Evolutionary conservation across 2,888 invertebrate genomes (phyloP).

Genomic region (Drosophila emarginata): DNA sequence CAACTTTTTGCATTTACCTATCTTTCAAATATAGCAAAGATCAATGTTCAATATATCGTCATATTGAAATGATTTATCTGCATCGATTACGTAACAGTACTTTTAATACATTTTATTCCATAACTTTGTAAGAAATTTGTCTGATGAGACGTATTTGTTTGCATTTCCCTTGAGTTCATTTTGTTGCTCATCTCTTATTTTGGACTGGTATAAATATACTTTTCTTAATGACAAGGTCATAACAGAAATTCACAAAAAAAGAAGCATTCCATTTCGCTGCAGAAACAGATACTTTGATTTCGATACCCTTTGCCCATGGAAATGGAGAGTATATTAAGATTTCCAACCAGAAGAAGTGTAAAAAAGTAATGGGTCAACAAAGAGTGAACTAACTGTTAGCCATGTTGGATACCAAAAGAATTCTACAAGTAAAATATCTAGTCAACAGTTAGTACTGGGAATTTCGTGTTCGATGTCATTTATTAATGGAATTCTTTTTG

Average conservation of each 20-base stretch:
- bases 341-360: background rate
- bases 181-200: background rate
- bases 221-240: background rate
- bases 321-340: background rate
- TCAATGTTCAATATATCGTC: too few species aligned
- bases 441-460: background rate
- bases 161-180: too few species aligned
- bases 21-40: too few species aligned
- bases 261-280: constrained; percentile 8
- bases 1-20: too few species aligned
- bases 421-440: background rate
- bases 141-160: too few species aligned
- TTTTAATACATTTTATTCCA: too few species aligned
- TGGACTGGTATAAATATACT: background rate
- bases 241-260: background rate
- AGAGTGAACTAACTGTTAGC: too few species aligned
- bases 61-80: too few species aligned
- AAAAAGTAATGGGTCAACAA: too few species aligned
- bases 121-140: too few species aligned
- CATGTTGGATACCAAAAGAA: background rate
- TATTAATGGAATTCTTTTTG: background rate
- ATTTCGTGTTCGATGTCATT: background rate
- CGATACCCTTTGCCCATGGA: background rate
- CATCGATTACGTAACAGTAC: too few species aligned
- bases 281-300: constrained; percentile 14